Evolutionary conservation across 2,113 vertebrate genomes (phyloP).

Genomic region (Muntiacus muntjak): DNA sequence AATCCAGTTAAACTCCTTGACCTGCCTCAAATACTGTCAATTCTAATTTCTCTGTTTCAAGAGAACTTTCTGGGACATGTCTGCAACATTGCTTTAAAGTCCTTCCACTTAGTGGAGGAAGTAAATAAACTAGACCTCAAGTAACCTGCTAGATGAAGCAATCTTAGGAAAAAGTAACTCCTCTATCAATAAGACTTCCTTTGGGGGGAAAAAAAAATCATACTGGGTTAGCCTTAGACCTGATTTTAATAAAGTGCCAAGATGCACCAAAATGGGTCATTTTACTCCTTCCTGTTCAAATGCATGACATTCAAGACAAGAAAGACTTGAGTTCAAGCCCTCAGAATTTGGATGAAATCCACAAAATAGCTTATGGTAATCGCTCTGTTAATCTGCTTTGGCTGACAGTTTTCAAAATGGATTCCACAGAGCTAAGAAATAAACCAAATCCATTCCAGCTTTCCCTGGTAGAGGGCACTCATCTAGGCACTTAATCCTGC

Average conservation of each 20-base stretch:
- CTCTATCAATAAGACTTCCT: background rate
- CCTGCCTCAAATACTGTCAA: background rate
- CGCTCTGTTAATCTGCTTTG: background rate
- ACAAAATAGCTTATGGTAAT: slow-evolving; percentile 18
- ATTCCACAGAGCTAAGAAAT: slow-evolving; percentile 31
- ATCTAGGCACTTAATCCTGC: slow-evolving; percentile 15
- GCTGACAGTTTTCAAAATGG: slow-evolving; percentile 51
- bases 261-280: background rate
- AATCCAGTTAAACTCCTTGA: slow-evolving; percentile 42
- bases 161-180: background rate
- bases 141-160: background rate
- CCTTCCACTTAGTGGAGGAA: slow-evolving; percentile 72
- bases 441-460: slow-evolving; percentile 38
- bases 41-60: slow-evolving; percentile 14
- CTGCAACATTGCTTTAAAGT: slow-evolving; percentile 49
- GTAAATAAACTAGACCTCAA: background rate
- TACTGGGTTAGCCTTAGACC: background rate
- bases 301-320: background rate
- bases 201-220: background rate
- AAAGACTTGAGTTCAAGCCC: background rate
- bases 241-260: background rate
- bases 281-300: background rate
- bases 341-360: background rate
- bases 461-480: background rate
- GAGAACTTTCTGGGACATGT: slow-evolving; percentile 13